Evolutionary conservation across 2,113 vertebrate genomes (phyloP).

Genomic region (Sigmodon hispidus): DNA sequence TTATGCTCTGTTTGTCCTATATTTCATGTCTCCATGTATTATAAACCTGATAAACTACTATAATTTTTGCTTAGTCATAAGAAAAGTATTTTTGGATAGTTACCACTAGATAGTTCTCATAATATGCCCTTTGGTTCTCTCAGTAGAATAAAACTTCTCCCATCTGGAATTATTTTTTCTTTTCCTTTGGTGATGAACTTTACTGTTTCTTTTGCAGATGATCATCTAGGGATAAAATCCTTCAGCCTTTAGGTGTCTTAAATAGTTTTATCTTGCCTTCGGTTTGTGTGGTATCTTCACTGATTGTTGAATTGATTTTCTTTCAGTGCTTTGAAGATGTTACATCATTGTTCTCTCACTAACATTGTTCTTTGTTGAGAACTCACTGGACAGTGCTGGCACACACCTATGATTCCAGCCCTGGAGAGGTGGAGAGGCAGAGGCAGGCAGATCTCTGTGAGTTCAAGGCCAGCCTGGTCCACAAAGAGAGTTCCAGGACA

Average conservation of each 20-base stretch:
- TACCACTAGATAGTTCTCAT: neutral
- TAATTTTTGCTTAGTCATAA: conserved; percentile 24
- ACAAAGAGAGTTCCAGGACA: neutral
- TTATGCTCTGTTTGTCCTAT: neutral
- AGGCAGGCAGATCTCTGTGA: neutral
- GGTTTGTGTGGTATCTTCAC: neutral
- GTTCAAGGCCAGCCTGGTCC: neutral
- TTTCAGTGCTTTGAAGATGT: neutral
- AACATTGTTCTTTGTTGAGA: neutral
- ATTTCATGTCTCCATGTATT: neutral
- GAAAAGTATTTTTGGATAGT: neutral
- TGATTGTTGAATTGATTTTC: neutral
- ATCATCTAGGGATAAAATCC: conserved; percentile 7
- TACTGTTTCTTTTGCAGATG: neutral
- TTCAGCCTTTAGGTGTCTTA: neutral
- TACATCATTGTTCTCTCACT: neutral
- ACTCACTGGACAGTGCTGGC: neutral
- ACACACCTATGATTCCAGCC: neutral
- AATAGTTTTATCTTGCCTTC: neutral
- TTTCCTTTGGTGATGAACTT: neutral
- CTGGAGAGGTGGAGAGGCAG: neutral
- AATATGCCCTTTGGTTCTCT: neutral
- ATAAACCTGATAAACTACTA: neutral
- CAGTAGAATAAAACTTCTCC: neutral
- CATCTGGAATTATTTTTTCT: neutral